A percentile compares a stretch with the other conserved stretches of the same genome.
Conservation (phyloP, 35 echinoderm and acorn worm species). For the Strongylocentrotus purpuratus region DNA sequence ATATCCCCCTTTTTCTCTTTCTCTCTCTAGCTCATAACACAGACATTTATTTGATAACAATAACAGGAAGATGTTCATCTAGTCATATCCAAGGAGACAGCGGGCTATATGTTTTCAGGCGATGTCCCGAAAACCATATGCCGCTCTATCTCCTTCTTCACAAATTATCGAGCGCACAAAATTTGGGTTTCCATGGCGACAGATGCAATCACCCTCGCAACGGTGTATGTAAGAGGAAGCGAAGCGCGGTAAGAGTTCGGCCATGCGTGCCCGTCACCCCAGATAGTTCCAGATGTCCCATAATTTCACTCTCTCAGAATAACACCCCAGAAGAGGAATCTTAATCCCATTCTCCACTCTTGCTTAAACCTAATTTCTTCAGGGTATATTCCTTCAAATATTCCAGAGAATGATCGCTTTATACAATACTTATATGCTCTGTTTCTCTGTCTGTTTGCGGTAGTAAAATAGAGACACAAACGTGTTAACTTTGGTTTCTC, state of each 20-base stretch:
- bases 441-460: not conserved
- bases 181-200: slow-evolving; percentile 33
- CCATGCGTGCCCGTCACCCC: slow-evolving; percentile 23
- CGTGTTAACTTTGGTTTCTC: too few relatives aligned
- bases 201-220: slow-evolving; percentile 39
- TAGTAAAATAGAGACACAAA: too few relatives aligned
- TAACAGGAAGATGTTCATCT: not conserved
- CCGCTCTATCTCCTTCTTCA: not conserved
- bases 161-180: slow-evolving; percentile 19
- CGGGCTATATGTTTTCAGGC: not conserved
- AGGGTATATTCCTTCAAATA: not conserved
- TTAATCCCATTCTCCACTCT: not conserved
- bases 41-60: not conserved
- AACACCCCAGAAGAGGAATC: not conserved
- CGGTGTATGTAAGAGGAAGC: slow-evolving; percentile 41
- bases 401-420: not conserved
- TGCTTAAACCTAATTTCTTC: not conserved
- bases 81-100: not conserved
- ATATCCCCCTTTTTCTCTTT: not conserved
- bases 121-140: not conserved
- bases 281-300: slow-evolving; percentile 37
- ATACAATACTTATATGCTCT: not conserved
- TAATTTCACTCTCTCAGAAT: not conserved
- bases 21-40: not conserved
- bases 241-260: slow-evolving; percentile 21